Conservation (phyloP, 2,888 invertebrate species). For the Malthinus flaveolus region DNA sequence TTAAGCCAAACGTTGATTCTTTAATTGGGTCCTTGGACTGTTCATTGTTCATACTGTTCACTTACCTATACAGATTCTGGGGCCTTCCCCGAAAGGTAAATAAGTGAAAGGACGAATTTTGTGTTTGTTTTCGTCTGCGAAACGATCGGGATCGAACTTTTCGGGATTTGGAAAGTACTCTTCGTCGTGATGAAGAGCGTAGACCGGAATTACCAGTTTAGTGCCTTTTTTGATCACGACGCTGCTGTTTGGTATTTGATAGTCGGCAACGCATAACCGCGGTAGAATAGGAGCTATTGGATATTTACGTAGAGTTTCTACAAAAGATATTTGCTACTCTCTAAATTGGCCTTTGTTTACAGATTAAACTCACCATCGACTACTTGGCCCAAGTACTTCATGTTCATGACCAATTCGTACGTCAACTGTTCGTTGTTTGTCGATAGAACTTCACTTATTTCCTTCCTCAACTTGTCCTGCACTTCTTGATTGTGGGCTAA, state of each 20-base stretch:
- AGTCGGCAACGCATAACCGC: not conserved
- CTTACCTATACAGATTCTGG: not conserved
- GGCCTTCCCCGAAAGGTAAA: not conserved
- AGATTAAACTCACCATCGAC: constrained; percentile 41
- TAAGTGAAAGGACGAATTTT: not conserved
- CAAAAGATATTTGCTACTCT: not conserved
- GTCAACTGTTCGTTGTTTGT: constrained; percentile 50
- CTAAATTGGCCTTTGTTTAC: too few relatives aligned
- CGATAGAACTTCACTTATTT: constrained; percentile 50
- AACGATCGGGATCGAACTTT: not conserved
- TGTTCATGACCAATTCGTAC: constrained; percentile 55
- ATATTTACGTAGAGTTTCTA: constrained; percentile 1
- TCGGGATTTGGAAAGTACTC: not conserved
- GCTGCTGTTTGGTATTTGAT: not conserved
- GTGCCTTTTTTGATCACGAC: not conserved
- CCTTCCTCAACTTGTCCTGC: constrained; percentile 52
- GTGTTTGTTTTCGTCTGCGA: not conserved
- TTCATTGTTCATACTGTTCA: too few relatives aligned
- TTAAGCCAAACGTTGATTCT: too few relatives aligned
- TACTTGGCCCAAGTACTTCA: constrained; percentile 57
- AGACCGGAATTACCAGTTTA: not conserved
- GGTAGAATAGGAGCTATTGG: not conserved
- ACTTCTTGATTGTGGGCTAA: constrained; percentile 54
- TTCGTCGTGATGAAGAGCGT: not conserved
- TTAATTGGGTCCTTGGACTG: too few relatives aligned